Evolutionary conservation across 2,888 invertebrate genomes (phyloP).

Genomic region (Apamea monoglypha): DNA sequence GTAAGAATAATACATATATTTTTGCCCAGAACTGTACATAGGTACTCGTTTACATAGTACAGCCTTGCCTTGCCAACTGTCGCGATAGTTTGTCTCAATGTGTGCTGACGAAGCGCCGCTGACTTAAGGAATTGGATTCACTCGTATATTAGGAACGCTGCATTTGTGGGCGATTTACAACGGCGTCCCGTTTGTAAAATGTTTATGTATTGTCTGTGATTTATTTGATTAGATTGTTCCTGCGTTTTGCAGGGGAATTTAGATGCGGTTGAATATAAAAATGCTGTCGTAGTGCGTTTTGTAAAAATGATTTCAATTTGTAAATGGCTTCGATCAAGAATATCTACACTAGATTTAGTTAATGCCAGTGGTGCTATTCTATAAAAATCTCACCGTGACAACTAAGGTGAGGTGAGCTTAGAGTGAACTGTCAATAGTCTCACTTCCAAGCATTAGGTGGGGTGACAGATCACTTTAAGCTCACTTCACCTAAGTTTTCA

Average conservation of each 20-base stretch:
- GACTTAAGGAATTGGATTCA: slow-evolving; percentile 50
- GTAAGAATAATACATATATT: background rate
- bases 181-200: slow-evolving; percentile 20
- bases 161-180: slow-evolving; percentile 28
- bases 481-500: too few species aligned
- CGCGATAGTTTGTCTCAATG: slow-evolving; percentile 29
- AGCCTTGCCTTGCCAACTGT: slow-evolving; percentile 43
- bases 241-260: background rate
- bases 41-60: slow-evolving; percentile 57
- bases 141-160: slow-evolving; percentile 28
- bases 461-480: too few species aligned
- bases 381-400: too few species aligned
- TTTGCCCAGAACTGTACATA: background rate
- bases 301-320: background rate
- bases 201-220: slow-evolving; percentile 35
- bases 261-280: slow-evolving; percentile 9
- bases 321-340: background rate
- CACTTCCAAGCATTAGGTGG: too few species aligned
- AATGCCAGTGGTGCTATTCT: too few species aligned
- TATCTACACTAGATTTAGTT: background rate
- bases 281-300: background rate
- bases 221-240: slow-evolving; percentile 4
- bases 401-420: too few species aligned
- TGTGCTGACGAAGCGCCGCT: slow-evolving; percentile 51
- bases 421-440: too few species aligned